Evolutionary conservation across 2,113 vertebrate species (phyloP).

Genomic region (Coreoperca whiteheadi): DNA sequence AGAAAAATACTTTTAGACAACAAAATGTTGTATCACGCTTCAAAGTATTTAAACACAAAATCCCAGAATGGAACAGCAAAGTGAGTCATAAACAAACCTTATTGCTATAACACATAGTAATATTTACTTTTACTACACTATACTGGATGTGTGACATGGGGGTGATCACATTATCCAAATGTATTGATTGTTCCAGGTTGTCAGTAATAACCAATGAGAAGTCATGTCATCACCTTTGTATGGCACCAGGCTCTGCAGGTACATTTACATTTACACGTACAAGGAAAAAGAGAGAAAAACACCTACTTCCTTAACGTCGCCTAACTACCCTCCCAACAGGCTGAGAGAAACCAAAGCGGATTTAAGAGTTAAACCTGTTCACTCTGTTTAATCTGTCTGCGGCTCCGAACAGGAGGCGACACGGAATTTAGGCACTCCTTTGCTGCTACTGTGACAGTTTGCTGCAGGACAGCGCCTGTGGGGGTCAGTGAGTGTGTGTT

Average conservation of each 20-base stretch:
- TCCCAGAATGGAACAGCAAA: background rate
- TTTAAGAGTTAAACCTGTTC: constrained; percentile 14
- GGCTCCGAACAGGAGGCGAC: background rate
- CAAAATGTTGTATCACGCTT: background rate
- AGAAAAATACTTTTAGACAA: background rate
- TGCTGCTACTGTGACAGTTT: background rate
- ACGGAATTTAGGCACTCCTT: background rate
- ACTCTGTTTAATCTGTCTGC: background rate
- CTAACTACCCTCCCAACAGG: background rate
- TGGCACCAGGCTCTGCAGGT: constrained; percentile 33
- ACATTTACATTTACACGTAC: too few species aligned
- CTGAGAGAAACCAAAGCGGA: background rate
- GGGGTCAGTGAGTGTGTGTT: background rate
- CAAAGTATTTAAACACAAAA: background rate
- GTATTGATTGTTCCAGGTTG: background rate
- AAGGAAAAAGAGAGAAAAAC: constrained; percentile 7
- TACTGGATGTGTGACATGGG: background rate
- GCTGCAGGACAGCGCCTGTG: constrained; percentile 1
- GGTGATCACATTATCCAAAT: background rate
- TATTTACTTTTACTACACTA: background rate
- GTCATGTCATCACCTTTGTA: background rate
- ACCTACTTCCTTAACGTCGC: constrained; percentile 53
- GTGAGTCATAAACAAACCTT: background rate
- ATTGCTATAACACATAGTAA: background rate
- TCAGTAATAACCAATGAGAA: background rate